phyloP scores from a whole-genome alignment of 2,888 invertebrate genomes.

The Dugesia japonica region DNA sequence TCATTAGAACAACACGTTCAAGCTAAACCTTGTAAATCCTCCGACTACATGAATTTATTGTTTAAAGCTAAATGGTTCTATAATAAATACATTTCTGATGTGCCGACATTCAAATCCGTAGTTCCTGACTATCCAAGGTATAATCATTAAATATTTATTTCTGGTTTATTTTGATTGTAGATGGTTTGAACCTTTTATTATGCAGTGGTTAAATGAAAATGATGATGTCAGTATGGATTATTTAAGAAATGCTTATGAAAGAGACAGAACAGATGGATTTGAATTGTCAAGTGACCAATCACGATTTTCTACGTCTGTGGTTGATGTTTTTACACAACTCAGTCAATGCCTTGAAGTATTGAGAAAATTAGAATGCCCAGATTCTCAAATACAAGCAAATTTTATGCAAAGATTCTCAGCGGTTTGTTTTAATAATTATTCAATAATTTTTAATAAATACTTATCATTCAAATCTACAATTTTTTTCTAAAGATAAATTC shows the following conservation, averaged over 20 bases:
- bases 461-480: too few relatives aligned
- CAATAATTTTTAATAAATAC: too few relatives aligned
- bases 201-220: conserved; percentile 99
- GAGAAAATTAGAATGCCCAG: conserved; percentile 91
- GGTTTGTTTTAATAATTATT: conserved; percentile 38
- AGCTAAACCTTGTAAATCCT: conserved; percentile 57
- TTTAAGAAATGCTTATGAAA: conserved; percentile 85
- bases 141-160: conserved; percentile 38
- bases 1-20: conserved; percentile 58
- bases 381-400: conserved; percentile 93
- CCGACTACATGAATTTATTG: conserved; percentile 97
- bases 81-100: conserved; percentile 87
- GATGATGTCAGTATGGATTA: conserved; percentile 97
- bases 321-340: conserved; percentile 95
- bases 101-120: conserved; percentile 83
- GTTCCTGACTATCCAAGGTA: conserved; percentile 90
- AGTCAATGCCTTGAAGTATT: conserved; percentile 99
- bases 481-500: too few relatives aligned
- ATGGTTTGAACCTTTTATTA: conserved; percentile 99
- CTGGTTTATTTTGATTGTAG: conserved; percentile 40
- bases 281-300: conserved; percentile 96
- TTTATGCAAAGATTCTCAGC: conserved; percentile 98
- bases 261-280: conserved; percentile 52
- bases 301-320: conserved; percentile 93
- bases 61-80: conserved; percentile 98